Conservation (phyloP, 2,797 vertebrate genomes). For the Cossypha dichroa region DNA sequence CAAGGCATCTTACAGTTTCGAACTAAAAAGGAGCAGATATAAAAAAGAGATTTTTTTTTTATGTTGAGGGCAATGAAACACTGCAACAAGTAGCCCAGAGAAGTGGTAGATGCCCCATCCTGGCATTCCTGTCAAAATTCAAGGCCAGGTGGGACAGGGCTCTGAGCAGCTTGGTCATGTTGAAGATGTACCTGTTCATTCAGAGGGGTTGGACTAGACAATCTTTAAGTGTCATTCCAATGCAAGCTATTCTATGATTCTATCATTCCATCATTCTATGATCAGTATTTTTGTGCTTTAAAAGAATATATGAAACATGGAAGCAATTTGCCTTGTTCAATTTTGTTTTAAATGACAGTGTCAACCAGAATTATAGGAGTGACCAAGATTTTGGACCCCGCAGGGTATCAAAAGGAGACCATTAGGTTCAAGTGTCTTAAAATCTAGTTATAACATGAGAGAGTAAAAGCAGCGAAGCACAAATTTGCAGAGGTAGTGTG, state of each 20-base stretch:
- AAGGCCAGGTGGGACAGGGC: too few species aligned
- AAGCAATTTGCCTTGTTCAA: not conserved
- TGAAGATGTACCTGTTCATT: not conserved
- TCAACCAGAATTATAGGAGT: not conserved
- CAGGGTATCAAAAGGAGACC: not conserved
- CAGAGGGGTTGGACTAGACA: not conserved
- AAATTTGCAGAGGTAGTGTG: not conserved
- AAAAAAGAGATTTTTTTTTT: not conserved
- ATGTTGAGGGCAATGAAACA: not conserved
- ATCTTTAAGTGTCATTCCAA: not conserved
- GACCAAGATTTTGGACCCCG: not conserved
- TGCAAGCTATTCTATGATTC: not conserved
- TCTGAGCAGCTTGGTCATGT: not conserved
- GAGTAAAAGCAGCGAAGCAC: not conserved
- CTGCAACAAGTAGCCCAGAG: not conserved
- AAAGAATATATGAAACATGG: not conserved
- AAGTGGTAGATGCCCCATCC: not conserved
- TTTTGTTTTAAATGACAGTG: not conserved
- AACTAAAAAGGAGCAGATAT: not conserved
- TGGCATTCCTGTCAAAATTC: not conserved
- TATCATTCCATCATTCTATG: not conserved
- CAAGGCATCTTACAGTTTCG: not conserved
- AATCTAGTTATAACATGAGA: slow-evolving; percentile 5
- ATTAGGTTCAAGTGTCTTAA: slow-evolving; percentile 11
- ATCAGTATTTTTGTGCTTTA: not conserved